Base-by-base conservation (phyloP, 2,797 vertebrate genomes). In the Galaxias olidus region DNA sequence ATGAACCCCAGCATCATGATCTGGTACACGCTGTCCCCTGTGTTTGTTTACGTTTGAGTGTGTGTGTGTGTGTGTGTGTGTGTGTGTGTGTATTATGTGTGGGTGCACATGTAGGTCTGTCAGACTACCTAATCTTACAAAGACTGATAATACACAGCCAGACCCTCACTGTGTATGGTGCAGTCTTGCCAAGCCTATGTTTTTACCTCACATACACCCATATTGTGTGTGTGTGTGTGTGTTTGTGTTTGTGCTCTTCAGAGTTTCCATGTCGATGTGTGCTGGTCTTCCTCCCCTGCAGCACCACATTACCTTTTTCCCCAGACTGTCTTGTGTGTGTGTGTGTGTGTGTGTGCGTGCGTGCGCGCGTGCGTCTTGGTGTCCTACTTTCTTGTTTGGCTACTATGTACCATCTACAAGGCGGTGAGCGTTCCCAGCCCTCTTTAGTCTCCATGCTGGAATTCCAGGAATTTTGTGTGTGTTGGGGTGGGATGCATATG, bases 381-480 rank as follows among this genome's bases (percentile, higher is more conserved):
- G 77, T 63, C 59, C 65, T 64, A 74, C 68, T 81, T 79, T 82
- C 64, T 80, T 62, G 72, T 81, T 84, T 80, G 71, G 69, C 55
- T 77, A 73, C 81, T 71, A 77, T 86, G 30, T 54, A 79, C 74
- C 75, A 75, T 61, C 72, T 74, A 58, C 71, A 59, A 74, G 55
- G 78, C 75, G 72, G 75, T 77, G 80, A 85, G 70, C 17, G 48
- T 82, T 84, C 77, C 78, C 77, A 30, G 66, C 79, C 74, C 78
- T 74, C 80, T 82, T 76, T 78, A 80, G 83, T 88, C 47, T 81
- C 78, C 73, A 64, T 63, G 45, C 68, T 75, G 74, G 82, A 87
- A 89, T 86, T 76, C 80, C 59, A 84, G 64, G 87, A 90, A 89
- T 88, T 78, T 65, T 74, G 72, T 67, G 70, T 87, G 85, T 79